Conservation (phyloP, 92 coral and sea anemone species). For the Palythoa heliodiscus region DNA sequence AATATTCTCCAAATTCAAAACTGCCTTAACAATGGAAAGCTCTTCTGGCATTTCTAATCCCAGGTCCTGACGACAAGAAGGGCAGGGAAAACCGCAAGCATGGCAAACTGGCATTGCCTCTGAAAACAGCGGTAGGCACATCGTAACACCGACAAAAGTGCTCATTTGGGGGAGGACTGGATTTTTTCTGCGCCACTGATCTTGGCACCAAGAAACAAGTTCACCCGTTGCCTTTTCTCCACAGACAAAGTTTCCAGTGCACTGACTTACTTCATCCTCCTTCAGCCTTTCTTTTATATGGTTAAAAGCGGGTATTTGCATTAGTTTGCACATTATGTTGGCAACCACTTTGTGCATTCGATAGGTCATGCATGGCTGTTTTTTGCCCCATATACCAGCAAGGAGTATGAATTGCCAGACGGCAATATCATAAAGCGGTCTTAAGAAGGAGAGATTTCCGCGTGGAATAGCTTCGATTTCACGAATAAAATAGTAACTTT, state of each 20-base stretch:
- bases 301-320: constrained; percentile 28
- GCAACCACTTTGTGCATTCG: constrained; percentile 65
- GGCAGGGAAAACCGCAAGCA: constrained; percentile 56
- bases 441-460: constrained; percentile 29
- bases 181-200: constrained; percentile 53
- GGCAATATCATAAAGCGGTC: constrained; percentile 48
- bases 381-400: not conserved
- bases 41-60: constrained; percentile 41
- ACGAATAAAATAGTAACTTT: not conserved
- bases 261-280: not conserved
- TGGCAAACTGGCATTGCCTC: constrained; percentile 53
- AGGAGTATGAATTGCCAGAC: constrained; percentile 37
- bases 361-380: constrained; percentile 21
- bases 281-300: constrained; percentile 17
- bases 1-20: constrained; percentile 19
- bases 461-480: constrained; percentile 2
- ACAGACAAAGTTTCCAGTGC: constrained; percentile 36
- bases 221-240: constrained; percentile 24
- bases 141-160: not conserved
- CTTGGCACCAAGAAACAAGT: constrained; percentile 64
- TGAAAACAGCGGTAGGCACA: constrained; percentile 34
- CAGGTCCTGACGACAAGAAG: constrained; percentile 49
- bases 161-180: constrained; percentile 9
- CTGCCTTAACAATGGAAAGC: constrained; percentile 30
- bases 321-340: constrained; percentile 40